These are phyloP conservation scores for Danio aesculapii DNA, from an alignment of 2,797 vertebrate species.

Conservation along the genomic window DNA sequence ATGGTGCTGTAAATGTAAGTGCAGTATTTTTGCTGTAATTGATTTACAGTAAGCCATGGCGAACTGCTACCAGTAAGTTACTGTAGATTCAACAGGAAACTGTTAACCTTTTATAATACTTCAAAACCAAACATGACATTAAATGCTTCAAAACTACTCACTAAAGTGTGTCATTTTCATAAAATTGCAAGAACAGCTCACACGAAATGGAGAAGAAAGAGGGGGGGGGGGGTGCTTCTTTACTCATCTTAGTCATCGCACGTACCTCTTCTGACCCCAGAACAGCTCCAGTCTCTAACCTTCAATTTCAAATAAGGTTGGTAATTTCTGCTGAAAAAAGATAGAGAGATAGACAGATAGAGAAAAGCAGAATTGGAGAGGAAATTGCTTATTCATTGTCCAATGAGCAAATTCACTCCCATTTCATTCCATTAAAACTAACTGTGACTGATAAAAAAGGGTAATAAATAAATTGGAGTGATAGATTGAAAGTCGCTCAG, in stretches of 20 bases:
- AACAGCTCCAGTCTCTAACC: not conserved
- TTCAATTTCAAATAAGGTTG: slow-evolving; percentile 1
- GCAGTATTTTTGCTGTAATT: no score
- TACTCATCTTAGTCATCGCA: not conserved
- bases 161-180: not conserved
- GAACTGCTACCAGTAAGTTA: no score
- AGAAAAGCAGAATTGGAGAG: not conserved
- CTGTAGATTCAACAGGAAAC: no score
- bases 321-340: not conserved
- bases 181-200: not conserved
- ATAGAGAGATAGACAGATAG: not conserved
- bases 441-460: not conserved
- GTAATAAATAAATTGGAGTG: not conserved
- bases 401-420: not conserved
- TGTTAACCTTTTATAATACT: not conserved
- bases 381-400: not conserved
- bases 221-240: no score
- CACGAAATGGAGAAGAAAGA: not conserved
- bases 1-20: no score
- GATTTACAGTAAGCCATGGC: no score
- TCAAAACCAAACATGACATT: not conserved
- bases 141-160: not conserved
- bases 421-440: slow-evolving; percentile 1
- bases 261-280: not conserved
- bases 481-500: not conserved